Evolutionary conservation across 2,113 vertebrate species (phyloP), one percentile per base, ranked within the genome.

Genomic region (Ascaphus truei): DNA sequence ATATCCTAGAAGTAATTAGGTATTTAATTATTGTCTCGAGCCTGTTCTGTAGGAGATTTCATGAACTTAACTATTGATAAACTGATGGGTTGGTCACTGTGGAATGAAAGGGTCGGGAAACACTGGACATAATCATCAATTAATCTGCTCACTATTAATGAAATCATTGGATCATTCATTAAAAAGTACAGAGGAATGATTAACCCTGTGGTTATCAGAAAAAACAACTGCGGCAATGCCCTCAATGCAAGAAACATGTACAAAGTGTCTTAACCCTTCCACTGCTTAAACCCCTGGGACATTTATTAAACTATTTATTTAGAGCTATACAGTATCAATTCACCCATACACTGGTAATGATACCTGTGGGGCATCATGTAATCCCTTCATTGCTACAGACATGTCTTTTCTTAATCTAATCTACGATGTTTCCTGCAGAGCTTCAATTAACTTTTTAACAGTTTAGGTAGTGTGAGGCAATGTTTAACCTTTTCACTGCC

Each of bases 11-110:
- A 26, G 41, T 59, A 68, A 59, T 50, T 59, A 59, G 65, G 15
- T 59, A 15, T 68, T 68, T 68, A 36, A 68, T 68, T 59, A 59
- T 36, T 58, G 55, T 59, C 57, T 50, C 53, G 27, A 47, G 15
- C 30, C 3, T 41, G 23, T 59, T 47, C 39, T 48, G 55, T n/a
- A 9, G 53, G 36, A 57, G 53, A 58, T 59, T 68, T 68, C 58
- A 68, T 68, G 53, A 68, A 59, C 55, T 68, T 59, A 59, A 58
- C 55, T 68, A 68, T 68, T 68, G 65, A 59, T 58, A 58, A 68
- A 20, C 41, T 18, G 52, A 59, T 48, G 39, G 65, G 65, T 47
- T 68, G 53, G 41, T 48, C 55, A 39, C 15, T 36, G 15, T 11
- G 41, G 53, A 59, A 58, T 58, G 22, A 58, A 59, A 68, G 52